These are phyloP conservation scores for Polypedilum pembai DNA, from an alignment of 1,140 invertebrate species.

Conservation along the genomic window DNA sequence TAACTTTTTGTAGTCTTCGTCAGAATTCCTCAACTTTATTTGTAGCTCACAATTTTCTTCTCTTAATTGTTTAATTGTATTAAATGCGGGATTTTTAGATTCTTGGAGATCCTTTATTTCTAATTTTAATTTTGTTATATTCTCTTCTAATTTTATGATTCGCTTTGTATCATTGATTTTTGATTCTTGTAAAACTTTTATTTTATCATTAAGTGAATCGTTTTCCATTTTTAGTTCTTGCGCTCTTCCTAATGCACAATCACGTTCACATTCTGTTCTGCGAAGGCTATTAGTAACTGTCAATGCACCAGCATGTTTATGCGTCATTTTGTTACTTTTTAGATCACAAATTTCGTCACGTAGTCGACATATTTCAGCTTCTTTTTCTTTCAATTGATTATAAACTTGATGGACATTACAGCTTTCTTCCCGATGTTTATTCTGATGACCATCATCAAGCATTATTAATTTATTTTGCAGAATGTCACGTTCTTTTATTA, in stretches of 20 bases:
- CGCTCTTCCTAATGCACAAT: conserved; percentile 2
- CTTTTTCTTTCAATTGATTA: background rate
- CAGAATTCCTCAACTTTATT: conserved; percentile 34
- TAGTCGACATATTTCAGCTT: background rate
- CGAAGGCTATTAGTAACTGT: background rate
- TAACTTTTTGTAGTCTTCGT: conserved; percentile 34
- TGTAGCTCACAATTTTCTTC: conserved; percentile 23
- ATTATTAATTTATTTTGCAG: background rate
- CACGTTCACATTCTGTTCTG: conserved; percentile 1
- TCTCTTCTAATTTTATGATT: background rate
- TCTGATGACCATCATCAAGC: background rate
- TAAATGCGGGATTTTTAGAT: background rate
- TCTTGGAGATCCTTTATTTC: background rate
- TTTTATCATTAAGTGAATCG: conserved; percentile 17
- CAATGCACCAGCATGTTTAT: background rate
- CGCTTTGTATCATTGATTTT: background rate
- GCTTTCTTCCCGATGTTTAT: background rate
- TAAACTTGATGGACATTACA: conserved; percentile 6
- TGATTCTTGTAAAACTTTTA: background rate
- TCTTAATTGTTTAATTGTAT: background rate
- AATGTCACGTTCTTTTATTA: background rate
- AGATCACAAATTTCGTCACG: background rate
- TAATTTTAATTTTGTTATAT: background rate
- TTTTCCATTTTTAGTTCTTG: conserved; percentile 20
- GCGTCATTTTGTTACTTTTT: background rate